A percentile compares a stretch with the other conserved stretches of the same genome.
Conservation (phyloP, 2,113 vertebrate genomes). For the Cynopterus brachyotis region DNA sequence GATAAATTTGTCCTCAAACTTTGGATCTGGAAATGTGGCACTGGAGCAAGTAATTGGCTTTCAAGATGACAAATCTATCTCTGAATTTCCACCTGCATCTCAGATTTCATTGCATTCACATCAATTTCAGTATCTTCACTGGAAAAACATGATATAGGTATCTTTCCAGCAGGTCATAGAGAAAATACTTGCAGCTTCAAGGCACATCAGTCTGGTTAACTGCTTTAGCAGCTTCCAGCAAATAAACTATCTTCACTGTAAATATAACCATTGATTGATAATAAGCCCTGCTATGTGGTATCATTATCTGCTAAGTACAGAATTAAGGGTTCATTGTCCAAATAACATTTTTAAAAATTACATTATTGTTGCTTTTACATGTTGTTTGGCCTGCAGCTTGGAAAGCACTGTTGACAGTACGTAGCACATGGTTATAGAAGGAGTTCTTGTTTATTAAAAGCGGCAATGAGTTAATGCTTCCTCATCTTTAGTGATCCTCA, state of each 20-base stretch:
- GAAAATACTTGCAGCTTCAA: slow-evolving; percentile 49
- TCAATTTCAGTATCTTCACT: slow-evolving; percentile 62
- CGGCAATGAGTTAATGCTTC: neutral
- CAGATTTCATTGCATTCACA: slow-evolving; percentile 64
- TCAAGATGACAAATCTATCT: slow-evolving; percentile 73
- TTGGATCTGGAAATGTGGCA: slow-evolving; percentile 66
- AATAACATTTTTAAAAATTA: neutral
- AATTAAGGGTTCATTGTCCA: slow-evolving; percentile 41
- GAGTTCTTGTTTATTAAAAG: neutral
- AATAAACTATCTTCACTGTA: slow-evolving; percentile 19
- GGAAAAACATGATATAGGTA: slow-evolving; percentile 58
- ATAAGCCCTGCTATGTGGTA: slow-evolving; percentile 25
- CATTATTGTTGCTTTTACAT: slow-evolving; percentile 1
- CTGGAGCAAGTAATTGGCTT: slow-evolving; percentile 77
- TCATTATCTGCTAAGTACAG: slow-evolving; percentile 5
- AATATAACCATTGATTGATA: slow-evolving; percentile 8
- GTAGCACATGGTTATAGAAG: neutral
- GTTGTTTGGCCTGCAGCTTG: neutral
- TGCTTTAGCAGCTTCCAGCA: slow-evolving; percentile 46
- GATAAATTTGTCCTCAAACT: slow-evolving; percentile 68
- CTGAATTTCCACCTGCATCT: slow-evolving; percentile 71
- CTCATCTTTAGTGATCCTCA: neutral
- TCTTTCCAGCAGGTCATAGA: slow-evolving; percentile 45
- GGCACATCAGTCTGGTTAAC: slow-evolving; percentile 52
- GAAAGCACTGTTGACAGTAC: neutral